phyloP scores from a whole-genome alignment of 1,140 invertebrate genomes.

The Delia radicum region DNA sequence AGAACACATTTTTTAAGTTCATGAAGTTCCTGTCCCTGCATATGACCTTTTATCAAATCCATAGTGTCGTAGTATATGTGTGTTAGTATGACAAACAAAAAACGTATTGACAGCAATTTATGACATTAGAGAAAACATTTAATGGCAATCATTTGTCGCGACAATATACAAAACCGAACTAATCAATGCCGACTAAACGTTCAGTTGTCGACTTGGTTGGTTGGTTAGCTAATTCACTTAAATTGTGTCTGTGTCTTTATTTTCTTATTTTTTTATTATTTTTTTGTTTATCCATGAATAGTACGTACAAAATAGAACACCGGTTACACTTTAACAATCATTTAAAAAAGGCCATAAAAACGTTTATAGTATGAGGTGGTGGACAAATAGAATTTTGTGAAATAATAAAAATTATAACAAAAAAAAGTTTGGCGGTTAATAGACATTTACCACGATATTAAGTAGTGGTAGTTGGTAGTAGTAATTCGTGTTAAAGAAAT shows the following conservation, averaged over 20 bases:
- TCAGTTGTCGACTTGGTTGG: background rate
- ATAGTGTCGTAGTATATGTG: background rate
- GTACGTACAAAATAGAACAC: background rate
- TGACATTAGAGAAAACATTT: constrained; percentile 23
- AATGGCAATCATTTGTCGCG: constrained; percentile 26
- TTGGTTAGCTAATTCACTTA: background rate
- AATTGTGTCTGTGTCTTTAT: background rate
- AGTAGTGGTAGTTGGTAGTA: background rate
- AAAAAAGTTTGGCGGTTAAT: constrained; percentile 17
- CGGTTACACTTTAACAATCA: background rate
- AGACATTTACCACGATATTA: constrained; percentile 27
- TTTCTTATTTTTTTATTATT: background rate
- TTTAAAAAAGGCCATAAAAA: background rate
- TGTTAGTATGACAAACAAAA: background rate
- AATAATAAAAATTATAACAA: background rate
- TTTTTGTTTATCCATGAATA: constrained; percentile 3
- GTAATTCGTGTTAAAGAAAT: constrained; percentile 26
- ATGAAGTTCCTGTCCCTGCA: too few relatives aligned
- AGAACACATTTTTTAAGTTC: too few relatives aligned
- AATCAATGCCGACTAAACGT: constrained; percentile 13
- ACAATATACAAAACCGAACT: constrained; percentile 6
- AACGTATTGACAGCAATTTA: constrained; percentile 28
- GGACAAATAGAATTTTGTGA: background rate
- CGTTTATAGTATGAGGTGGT: background rate
- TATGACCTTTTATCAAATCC: background rate